Base-by-base conservation (phyloP, 2,113 vertebrate species). In the Heteronetta atricapilla region DNA sequence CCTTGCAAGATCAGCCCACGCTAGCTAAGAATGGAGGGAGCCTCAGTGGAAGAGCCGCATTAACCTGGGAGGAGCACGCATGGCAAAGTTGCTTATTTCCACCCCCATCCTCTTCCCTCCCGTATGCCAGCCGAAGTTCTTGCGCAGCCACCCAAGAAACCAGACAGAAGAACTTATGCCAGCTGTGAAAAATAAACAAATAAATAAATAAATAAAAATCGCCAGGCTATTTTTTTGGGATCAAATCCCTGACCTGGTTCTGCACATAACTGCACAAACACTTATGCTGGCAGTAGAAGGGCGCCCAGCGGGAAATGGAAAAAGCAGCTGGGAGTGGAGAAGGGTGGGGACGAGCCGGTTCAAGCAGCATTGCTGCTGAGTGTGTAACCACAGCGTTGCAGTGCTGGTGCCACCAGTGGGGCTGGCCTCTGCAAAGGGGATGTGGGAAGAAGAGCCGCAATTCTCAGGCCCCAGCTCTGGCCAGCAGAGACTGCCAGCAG, bases 91-190 rank as follows among this genome's bases (percentile, higher is more conserved):
- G 48, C 48, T 79, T 9, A 3, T 69, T 96, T 59, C 77, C 73
- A 84, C 53, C 58, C 60, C 53, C 38, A 10, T 83, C 55, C 59
- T 63, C 59, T 67, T 53, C 50, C 72, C 18, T 90, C 21, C 67
- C 46, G 33, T 22, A 8, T 82, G 78, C 81, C 90, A 93, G 77
- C 88, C 62, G 78, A n/a, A 84, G 66, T 7, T 44, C 58, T 89
- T 94, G 89, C 36, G 86, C 81, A 96, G 81, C 66, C 91, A 97
- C 89, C 69, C 93, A 92, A 94, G 77, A 92, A 93, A 92, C 23
- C 86, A 95, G 95, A 84, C 89, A 76, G 66, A 63, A 86, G 76
- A 93, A 48, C 58, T 72, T 68, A 77, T 84, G 89, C 83, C 92
- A 96, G 56, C 34, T 82, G 81, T 82, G 13, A n/a, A 66, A n/a